phyloP scores from a whole-genome alignment of 2,888 invertebrate species.

The Helicoverpa assulta region DNA sequence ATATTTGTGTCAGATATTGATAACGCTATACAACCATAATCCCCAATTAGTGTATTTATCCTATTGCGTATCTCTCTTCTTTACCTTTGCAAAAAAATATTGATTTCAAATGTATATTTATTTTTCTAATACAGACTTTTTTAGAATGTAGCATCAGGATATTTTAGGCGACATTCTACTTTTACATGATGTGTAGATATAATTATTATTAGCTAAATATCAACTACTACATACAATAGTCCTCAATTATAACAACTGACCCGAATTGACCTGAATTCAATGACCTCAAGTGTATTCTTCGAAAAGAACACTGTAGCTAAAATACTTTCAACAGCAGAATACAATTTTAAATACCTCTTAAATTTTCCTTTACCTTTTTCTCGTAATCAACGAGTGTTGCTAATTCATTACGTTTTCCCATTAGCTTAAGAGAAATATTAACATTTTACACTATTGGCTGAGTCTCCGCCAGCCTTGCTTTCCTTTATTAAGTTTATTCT shows the following conservation, averaged over 20 bases:
- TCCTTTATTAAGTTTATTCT: slow-evolving; percentile 27
- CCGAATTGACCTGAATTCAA: neutral
- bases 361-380: slow-evolving; percentile 26
- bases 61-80: too few species aligned
- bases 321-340: slow-evolving; percentile 21
- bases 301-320: neutral
- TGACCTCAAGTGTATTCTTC: neutral
- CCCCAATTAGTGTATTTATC: too few species aligned
- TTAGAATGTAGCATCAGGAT: too few species aligned
- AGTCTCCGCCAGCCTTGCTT: slow-evolving; percentile 12
- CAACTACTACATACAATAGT: neutral
- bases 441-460: slow-evolving; percentile 50
- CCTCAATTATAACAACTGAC: neutral
- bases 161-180: too few species aligned
- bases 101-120: too few species aligned
- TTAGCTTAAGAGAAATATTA: slow-evolving; percentile 47
- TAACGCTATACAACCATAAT: neutral
- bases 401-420: slow-evolving; percentile 52
- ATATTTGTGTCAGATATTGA: neutral
- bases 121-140: too few species aligned
- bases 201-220: too few species aligned
- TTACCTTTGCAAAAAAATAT: too few species aligned
- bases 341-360: slow-evolving; percentile 29
- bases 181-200: too few species aligned
- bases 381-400: slow-evolving; percentile 42